Evolutionary conservation across 2,113 vertebrate species (phyloP).

Genomic region (Tor tambroides): DNA sequence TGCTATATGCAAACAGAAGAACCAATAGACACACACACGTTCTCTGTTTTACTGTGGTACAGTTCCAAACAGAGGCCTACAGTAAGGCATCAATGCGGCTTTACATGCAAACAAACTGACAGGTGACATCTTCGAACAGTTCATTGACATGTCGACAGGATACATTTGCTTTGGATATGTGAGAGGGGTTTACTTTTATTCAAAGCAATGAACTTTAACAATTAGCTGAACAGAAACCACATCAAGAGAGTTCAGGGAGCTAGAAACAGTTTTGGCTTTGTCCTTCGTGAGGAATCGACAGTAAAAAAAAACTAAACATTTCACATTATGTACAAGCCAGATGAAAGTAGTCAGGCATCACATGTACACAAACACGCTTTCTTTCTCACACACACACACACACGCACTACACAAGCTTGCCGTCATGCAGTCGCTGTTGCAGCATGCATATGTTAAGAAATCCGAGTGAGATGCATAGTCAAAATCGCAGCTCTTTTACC

Average conservation of each 20-base stretch:
- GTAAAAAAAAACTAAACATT: conserved; percentile 27
- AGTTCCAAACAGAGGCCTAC: conserved; percentile 52
- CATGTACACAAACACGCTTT: background rate
- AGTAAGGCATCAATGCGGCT: conserved; percentile 40
- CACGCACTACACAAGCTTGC: conserved; percentile 29
- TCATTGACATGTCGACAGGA: background rate
- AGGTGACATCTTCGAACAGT: conserved; percentile 30
- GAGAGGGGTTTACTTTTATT: conserved; percentile 44
- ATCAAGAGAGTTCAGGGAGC: background rate
- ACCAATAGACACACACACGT: conserved; percentile 30
- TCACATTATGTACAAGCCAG: conserved; percentile 5
- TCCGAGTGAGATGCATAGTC: conserved; percentile 33
- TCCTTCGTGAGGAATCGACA: background rate
- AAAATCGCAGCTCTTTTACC: background rate
- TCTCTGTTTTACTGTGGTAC: conserved; percentile 47
- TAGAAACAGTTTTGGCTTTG: conserved; percentile 39
- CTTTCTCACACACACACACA: background rate
- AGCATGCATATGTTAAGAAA: conserved; percentile 37
- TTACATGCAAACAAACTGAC: conserved; percentile 46
- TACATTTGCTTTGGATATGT: conserved; percentile 42
- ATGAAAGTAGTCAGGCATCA: conserved; percentile 11
- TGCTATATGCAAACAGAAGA: conserved; percentile 4
- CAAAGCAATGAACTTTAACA: background rate
- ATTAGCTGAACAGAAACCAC: background rate
- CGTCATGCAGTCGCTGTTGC: conserved; percentile 19